These are phyloP conservation scores for Lethrus apterus DNA, from an alignment of 1,140 invertebrate genomes.

Conservation along the genomic window DNA sequence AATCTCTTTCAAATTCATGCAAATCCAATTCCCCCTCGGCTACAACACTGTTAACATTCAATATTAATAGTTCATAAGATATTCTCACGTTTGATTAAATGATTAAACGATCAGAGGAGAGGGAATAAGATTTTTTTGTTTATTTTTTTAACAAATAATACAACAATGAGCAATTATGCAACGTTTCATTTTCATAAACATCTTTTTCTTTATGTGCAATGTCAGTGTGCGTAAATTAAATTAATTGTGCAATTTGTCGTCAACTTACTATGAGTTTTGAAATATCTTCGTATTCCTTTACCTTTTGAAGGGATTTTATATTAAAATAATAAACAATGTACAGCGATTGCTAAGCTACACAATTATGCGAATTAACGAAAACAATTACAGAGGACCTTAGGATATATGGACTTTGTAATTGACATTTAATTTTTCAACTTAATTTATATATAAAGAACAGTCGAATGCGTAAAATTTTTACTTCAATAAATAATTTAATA, in stretches of 20 bases:
- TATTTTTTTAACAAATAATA: conserved; percentile 24
- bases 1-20: neutral
- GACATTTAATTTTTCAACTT: conserved; percentile 30
- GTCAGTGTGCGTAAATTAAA: conserved; percentile 20
- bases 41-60: neutral
- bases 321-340: conserved; percentile 20
- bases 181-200: neutral
- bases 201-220: conserved; percentile 2
- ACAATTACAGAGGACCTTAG: conserved; percentile 25
- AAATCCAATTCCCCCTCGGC: neutral
- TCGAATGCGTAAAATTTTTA: conserved; percentile 4
- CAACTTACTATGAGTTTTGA: neutral
- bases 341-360: conserved; percentile 33
- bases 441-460: conserved; percentile 15
- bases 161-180: conserved; percentile 31
- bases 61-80: neutral
- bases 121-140: conserved; percentile 19
- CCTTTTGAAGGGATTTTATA: neutral
- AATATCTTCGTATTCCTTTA: neutral
- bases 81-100: neutral
- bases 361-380: conserved; percentile 22
- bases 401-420: conserved; percentile 36
- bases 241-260: conserved; percentile 17
- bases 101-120: conserved; percentile 15
- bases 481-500: neutral